These are phyloP conservation scores for Microtus pennsylvanicus DNA, from an alignment of 2,113 vertebrate species.

Conservation along the genomic window DNA sequence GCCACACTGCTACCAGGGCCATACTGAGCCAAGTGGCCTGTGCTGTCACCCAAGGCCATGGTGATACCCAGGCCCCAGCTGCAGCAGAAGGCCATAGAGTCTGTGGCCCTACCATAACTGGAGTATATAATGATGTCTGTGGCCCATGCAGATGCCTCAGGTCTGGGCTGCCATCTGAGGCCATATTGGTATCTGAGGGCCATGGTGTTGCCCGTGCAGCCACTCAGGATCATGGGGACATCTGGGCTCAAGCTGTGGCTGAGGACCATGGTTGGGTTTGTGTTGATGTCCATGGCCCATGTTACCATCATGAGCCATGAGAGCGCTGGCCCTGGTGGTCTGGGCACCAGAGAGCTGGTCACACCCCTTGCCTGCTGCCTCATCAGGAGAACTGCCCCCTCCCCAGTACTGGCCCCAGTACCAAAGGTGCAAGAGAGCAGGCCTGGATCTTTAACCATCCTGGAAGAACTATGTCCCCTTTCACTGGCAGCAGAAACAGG, in stretches of 20 bases:
- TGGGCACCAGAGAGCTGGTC: background rate
- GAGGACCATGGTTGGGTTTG: too few relatives aligned
- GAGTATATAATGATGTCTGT: background rate
- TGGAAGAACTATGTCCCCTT: background rate
- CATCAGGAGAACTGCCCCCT: background rate
- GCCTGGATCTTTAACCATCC: background rate
- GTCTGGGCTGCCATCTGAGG: too few relatives aligned
- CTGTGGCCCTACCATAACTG: background rate
- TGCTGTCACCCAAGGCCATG: background rate
- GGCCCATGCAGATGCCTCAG: background rate
- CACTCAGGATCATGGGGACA: too few relatives aligned
- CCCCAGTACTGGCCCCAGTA: background rate
- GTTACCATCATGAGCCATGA: background rate
- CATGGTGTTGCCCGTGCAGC: too few relatives aligned
- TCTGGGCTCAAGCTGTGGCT: too few relatives aligned
- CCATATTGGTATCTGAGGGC: too few relatives aligned
- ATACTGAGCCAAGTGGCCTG: background rate
- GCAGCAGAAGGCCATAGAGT: background rate
- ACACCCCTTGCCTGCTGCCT: background rate
- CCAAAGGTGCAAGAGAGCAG: background rate
- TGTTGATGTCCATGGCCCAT: background rate
- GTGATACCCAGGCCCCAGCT: background rate
- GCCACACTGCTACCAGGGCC: background rate
- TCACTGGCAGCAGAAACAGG: background rate
- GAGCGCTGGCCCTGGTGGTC: background rate